phyloP scores from a whole-genome alignment of 2,888 invertebrate genomes.

The Lasius platythorax region DNA sequence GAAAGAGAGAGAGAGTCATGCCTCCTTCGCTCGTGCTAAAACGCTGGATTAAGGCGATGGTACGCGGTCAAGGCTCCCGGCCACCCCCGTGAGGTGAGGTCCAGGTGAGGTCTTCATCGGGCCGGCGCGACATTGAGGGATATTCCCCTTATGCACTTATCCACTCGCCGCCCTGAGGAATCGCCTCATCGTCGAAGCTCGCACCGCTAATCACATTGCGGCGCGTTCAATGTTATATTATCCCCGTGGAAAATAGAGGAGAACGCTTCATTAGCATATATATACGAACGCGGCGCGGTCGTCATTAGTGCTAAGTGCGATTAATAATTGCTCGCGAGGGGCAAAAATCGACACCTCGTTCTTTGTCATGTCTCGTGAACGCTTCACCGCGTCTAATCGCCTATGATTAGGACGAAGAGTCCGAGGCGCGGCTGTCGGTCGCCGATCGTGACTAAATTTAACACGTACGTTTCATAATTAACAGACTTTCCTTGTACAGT shows the following conservation, averaged over 20 bases:
- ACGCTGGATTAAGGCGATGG: conserved; percentile 69
- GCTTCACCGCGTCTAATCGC: conserved; percentile 60
- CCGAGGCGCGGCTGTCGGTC: conserved; percentile 62
- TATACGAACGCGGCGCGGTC: conserved; percentile 55
- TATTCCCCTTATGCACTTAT: conserved; percentile 77
- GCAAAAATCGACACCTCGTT: conserved; percentile 74
- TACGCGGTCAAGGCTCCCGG: conserved; percentile 67
- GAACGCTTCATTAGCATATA: conserved; percentile 48
- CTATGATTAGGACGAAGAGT: conserved; percentile 72
- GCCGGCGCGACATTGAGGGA: conserved; percentile 82
- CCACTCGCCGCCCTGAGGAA: conserved; percentile 61
- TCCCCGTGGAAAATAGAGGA: conserved; percentile 72
- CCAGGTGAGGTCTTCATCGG: conserved; percentile 81
- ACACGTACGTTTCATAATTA: conserved; percentile 51
- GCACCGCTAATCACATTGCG: conserved; percentile 75
- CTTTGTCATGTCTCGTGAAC: conserved; percentile 75
- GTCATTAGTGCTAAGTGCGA: conserved; percentile 77
- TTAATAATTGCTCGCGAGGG: conserved; percentile 76
- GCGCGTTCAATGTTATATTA: conserved; percentile 77
- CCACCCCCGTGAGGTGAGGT: conserved; percentile 58
- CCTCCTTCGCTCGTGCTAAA: conserved; percentile 48
- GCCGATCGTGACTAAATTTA: conserved; percentile 59
- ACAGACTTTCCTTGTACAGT: background rate
- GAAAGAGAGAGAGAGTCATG: background rate
- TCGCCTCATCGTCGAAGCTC: conserved; percentile 65